A percentile compares a stretch with the other conserved stretches of the same genome.
Evolutionary conservation across 2,113 vertebrate genomes (phyloP).

Genomic region (Peromyscus polionotus): DNA sequence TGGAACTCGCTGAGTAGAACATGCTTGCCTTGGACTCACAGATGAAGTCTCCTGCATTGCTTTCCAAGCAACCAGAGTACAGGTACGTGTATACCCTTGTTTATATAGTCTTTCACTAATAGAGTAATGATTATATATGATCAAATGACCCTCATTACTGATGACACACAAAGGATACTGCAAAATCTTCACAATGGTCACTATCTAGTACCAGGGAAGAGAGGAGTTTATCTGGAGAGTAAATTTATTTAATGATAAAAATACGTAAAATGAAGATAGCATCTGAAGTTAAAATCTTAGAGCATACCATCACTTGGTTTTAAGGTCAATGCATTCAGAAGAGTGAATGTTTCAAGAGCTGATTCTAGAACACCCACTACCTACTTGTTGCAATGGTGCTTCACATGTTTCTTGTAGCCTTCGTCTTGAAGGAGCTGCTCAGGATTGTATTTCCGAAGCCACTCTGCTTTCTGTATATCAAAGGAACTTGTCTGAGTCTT

Average conservation of each 20-base stretch:
- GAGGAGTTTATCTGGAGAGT: conserved; percentile 11
- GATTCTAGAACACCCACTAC: conserved; percentile 70
- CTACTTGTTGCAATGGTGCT: conserved; percentile 99
- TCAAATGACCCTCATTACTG: conserved; percentile 53
- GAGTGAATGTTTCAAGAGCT: conserved; percentile 1
- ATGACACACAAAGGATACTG: conserved; percentile 19
- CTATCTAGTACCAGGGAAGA: conserved; percentile 28
- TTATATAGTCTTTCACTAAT: conserved; percentile 5
- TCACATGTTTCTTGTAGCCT: conserved; percentile 99
- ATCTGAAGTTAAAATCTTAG: background rate
- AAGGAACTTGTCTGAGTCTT: conserved; percentile 97
- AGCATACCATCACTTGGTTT: background rate
- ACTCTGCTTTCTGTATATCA: conserved; percentile 99
- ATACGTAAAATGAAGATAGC: background rate
- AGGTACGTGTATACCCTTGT: background rate
- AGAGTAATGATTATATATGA: conserved; percentile 50
- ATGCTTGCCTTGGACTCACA: background rate
- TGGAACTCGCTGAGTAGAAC: background rate
- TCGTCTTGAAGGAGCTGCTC: conserved; percentile 98
- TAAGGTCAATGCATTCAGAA: conserved; percentile 43
- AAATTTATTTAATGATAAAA: conserved; percentile 53
- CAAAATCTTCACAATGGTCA: conserved; percentile 55
- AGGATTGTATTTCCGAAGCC: conserved; percentile 98
- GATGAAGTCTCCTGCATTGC: background rate
- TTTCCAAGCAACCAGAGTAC: background rate